Evolutionary conservation across 2,113 vertebrate species (phyloP).

Genomic region (Struthio camelus): DNA sequence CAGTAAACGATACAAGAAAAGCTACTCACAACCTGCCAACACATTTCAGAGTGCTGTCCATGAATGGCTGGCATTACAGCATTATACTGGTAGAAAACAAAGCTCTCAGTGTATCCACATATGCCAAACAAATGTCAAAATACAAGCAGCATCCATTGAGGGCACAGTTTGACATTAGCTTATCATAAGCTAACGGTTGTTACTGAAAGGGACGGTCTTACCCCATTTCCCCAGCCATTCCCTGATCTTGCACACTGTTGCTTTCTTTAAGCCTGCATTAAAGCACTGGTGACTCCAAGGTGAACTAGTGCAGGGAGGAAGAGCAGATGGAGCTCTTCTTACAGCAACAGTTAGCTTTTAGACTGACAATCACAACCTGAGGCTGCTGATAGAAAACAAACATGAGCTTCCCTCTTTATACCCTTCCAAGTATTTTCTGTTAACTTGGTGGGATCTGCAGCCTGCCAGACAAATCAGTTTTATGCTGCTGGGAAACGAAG

Average conservation of each 20-base stretch:
- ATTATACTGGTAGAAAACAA: too few relatives aligned
- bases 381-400: neutral
- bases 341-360: neutral
- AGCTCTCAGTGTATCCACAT: neutral
- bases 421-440: neutral
- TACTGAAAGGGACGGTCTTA: neutral
- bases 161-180: neutral
- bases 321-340: neutral
- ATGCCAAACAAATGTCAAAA: neutral
- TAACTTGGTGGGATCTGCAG: neutral
- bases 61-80: neutral
- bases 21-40: neutral
- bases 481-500: neutral
- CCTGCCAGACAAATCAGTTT: neutral
- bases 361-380: neutral
- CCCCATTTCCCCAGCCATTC: neutral
- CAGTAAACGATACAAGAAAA: neutral
- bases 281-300: neutral
- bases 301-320: neutral
- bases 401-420: neutral
- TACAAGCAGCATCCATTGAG: neutral
- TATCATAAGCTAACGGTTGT: neutral
- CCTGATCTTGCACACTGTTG: neutral
- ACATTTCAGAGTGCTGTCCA: neutral
- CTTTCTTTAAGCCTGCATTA: neutral